Conservation (phyloP, 2,113 vertebrate genomes). For the Pachyramphus minor region DNA sequence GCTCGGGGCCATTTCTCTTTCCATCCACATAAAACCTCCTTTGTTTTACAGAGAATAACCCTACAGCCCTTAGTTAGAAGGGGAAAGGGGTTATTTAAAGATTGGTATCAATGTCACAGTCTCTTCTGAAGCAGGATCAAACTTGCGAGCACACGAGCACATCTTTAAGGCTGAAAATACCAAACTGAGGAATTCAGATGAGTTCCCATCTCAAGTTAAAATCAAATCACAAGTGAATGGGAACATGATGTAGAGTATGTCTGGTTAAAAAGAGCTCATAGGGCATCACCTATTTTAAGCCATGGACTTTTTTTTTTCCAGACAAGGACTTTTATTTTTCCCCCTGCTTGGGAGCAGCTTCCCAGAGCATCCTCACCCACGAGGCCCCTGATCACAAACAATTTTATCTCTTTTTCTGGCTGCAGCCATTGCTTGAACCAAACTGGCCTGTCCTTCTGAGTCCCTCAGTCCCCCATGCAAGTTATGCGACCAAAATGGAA, state of each 20-base stretch:
- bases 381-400: conserved; percentile 56
- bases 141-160: background rate
- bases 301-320: background rate
- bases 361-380: conserved; percentile 47
- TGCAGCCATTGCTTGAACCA: conserved; percentile 54
- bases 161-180: background rate
- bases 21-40: conserved; percentile 1
- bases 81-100: conserved; percentile 19
- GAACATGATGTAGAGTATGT: background rate
- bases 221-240: background rate
- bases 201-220: background rate
- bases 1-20: conserved; percentile 25
- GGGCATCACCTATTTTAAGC: conserved; percentile 33
- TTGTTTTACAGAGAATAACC: conserved; percentile 40
- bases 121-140: conserved; percentile 10
- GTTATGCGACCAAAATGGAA: conserved; percentile 68
- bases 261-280: conserved; percentile 52
- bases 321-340: background rate
- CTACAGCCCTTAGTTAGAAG: background rate
- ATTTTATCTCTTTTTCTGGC: conserved; percentile 62
- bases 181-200: background rate
- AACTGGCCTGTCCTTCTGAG: conserved; percentile 32
- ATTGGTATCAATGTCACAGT: background rate
- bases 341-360: conserved; percentile 27
- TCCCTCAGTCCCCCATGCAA: background rate